These are phyloP conservation scores for Phoenicopterus ruber DNA, from an alignment of 2,113 vertebrate species.

Conservation along the genomic window DNA sequence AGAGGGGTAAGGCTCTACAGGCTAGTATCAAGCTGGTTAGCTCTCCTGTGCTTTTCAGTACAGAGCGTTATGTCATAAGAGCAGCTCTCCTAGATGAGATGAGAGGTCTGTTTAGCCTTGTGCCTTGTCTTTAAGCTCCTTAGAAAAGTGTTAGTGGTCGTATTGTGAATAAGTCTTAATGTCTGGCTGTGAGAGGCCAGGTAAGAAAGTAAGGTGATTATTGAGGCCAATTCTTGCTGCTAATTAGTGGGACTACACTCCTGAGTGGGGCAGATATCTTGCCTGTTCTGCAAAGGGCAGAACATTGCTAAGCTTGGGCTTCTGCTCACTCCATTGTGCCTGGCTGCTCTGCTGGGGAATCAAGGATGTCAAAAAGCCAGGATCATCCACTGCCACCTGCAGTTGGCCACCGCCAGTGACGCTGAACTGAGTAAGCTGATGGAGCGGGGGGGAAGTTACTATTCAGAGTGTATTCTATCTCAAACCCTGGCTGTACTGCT, in stretches of 20 bases:
- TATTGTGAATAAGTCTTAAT: background rate
- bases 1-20: constrained; percentile 85
- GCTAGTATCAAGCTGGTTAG: background rate
- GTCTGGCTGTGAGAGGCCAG: background rate
- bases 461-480: background rate
- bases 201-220: background rate
- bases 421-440: background rate
- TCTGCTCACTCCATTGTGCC: background rate
- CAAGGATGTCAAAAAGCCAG: background rate
- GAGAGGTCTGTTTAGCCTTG: background rate
- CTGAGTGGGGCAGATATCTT: background rate
- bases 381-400: background rate
- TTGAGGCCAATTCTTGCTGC: background rate
- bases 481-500: background rate
- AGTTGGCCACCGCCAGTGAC: background rate
- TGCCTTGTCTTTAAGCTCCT: background rate
- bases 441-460: background rate
- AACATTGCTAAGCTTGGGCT: background rate
- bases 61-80: background rate
- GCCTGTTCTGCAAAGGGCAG: background rate
- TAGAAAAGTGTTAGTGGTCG: background rate
- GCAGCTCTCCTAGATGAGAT: background rate
- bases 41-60: background rate
- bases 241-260: background rate
- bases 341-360: background rate